Evolutionary conservation across 2,888 invertebrate species (phyloP).

Genomic region (Pristionchus japonicus): DNA sequence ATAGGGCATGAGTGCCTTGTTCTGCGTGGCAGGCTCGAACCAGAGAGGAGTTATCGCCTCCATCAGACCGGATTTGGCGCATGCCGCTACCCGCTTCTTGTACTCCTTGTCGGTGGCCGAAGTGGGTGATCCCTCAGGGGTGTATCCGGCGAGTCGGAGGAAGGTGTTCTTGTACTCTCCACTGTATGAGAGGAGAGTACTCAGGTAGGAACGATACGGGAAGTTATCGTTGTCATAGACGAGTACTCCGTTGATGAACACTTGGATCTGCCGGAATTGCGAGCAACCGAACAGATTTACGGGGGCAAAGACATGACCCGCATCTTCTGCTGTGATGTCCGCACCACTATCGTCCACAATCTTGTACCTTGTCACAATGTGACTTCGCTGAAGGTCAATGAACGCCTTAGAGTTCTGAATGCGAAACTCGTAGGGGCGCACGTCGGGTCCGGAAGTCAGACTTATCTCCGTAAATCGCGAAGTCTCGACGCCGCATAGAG

Average conservation of each 20-base stretch:
- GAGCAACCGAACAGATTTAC: slow-evolving; percentile 15
- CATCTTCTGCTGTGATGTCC: background rate
- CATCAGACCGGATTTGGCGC: background rate
- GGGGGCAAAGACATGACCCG: background rate
- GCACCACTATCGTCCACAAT: slow-evolving; percentile 1
- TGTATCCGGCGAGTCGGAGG: background rate
- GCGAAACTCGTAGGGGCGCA: background rate
- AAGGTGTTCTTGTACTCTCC: background rate
- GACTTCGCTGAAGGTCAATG: slow-evolving; percentile 2
- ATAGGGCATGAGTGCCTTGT: background rate
- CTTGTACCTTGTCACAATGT: slow-evolving; percentile 8
- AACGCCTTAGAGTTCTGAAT: background rate
- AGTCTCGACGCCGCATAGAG: background rate
- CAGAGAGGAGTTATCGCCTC: background rate
- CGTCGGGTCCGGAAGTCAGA: background rate
- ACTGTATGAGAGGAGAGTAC: background rate
- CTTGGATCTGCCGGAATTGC: background rate
- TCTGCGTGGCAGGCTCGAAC: background rate
- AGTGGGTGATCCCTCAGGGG: background rate
- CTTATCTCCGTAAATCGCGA: background rate
- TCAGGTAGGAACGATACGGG: background rate
- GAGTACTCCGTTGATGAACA: background rate
- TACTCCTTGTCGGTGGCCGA: background rate
- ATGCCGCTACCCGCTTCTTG: background rate
- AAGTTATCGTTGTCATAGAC: background rate